Percentiles rank a stretch among this genome's conserved stretches.
Evolutionary conservation across 2,113 vertebrate genomes (phyloP).

Genomic region (Lycaon pictus): DNA sequence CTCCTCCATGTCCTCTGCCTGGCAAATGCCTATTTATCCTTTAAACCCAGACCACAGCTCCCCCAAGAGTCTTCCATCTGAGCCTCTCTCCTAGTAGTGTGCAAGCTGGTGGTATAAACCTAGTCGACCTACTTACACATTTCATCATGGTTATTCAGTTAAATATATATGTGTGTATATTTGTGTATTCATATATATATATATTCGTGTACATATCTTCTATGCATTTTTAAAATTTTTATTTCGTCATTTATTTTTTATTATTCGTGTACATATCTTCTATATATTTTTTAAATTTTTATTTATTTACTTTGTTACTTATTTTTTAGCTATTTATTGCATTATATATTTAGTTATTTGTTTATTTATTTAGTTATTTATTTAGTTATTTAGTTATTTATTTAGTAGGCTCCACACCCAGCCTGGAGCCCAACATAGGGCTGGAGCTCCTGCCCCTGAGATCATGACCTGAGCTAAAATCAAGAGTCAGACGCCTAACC

Average conservation of each 20-base stretch:
- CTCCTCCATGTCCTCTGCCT: background rate
- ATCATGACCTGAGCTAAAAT: background rate
- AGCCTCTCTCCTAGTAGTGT: background rate
- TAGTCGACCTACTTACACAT: background rate
- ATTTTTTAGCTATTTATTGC: no score
- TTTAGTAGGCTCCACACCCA: no score
- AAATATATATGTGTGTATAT: background rate
- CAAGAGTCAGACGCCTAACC: background rate
- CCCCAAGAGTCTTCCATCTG: background rate
- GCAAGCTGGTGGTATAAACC: background rate
- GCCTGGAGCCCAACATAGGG: background rate
- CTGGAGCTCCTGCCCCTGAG: background rate
- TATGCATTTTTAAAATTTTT: no score
- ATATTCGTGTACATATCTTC: no score
- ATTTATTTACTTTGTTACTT: no score
- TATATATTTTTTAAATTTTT: no score
- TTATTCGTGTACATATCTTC: no score
- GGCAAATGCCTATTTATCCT: background rate
- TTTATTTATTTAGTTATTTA: no score
- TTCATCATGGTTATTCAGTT: background rate
- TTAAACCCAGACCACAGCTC: background rate
- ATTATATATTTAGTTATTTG: no score
- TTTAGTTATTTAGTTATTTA: no score
- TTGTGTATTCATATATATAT: no score
- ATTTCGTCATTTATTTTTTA: no score